phyloP scores from a whole-genome alignment of 2,888 invertebrate genomes.

The Apodemia mormo region DNA sequence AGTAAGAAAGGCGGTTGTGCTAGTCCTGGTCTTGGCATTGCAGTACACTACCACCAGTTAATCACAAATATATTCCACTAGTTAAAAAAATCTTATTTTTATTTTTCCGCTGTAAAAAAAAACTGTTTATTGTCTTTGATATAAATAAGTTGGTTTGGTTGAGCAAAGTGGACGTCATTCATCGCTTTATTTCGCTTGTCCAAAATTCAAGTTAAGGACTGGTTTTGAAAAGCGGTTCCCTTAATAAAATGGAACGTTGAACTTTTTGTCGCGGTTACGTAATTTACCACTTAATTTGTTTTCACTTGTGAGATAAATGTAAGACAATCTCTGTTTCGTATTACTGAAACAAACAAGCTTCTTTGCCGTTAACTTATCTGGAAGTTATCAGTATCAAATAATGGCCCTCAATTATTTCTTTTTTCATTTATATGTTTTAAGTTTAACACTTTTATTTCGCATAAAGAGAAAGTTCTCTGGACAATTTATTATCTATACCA shows the following conservation, averaged over 20 bases:
- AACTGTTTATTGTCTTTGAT: too few relatives aligned
- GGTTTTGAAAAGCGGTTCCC: slow-evolving; percentile 73
- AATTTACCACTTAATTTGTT: slow-evolving; percentile 61
- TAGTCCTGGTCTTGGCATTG: too few relatives aligned
- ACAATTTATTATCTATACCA: too few relatives aligned
- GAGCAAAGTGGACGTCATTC: neutral
- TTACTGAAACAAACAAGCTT: neutral
- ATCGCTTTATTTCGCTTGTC: slow-evolving; percentile 48
- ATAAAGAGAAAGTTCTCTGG: too few relatives aligned
- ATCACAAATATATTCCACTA: too few relatives aligned
- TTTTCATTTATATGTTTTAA: neutral
- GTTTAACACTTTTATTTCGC: neutral
- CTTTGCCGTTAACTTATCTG: neutral
- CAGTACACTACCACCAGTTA: too few relatives aligned
- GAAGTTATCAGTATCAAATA: neutral
- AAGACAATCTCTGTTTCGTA: neutral
- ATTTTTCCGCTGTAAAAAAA: too few relatives aligned
- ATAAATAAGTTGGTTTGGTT: neutral
- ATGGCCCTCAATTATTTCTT: neutral
- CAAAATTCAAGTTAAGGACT: slow-evolving; percentile 58
- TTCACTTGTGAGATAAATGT: slow-evolving; percentile 50
- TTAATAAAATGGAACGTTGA: slow-evolving; percentile 71
- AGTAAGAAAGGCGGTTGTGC: too few relatives aligned
- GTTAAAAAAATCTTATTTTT: too few relatives aligned
- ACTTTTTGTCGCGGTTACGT: slow-evolving; percentile 66